Conservation (phyloP, 35 echinoderm and acorn worm species). For the Heliocidaris erythrogramma region DNA sequence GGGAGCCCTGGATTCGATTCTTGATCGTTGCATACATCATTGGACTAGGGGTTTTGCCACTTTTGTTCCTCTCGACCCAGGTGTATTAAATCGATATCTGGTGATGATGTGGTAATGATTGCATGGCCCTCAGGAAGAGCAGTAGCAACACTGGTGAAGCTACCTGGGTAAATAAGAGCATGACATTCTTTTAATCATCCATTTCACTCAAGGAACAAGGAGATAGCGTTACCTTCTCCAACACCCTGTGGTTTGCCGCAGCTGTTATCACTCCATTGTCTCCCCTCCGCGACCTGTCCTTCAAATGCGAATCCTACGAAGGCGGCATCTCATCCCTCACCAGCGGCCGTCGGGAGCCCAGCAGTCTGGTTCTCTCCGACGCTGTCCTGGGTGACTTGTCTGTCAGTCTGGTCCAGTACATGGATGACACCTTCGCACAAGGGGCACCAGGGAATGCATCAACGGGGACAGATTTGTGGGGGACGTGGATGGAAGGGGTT, state of each 20-base stretch:
- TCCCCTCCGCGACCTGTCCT: neutral
- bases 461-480: neutral
- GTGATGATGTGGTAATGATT: too few species aligned
- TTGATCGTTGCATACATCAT: too few species aligned
- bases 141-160: too few species aligned
- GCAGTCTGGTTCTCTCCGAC: neutral
- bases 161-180: too few species aligned
- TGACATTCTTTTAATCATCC: neutral
- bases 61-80: too few species aligned
- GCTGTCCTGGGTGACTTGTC: neutral
- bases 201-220: neutral
- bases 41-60: too few species aligned
- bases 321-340: neutral
- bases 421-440: neutral
- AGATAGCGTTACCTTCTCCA: neutral
- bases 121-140: too few species aligned
- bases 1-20: too few species aligned
- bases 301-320: neutral
- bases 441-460: neutral
- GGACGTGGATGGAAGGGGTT: neutral
- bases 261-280: neutral
- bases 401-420: slow-evolving; percentile 29
- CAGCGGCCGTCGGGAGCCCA: neutral
- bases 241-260: slow-evolving; percentile 22
- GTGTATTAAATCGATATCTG: too few species aligned